Conservation (phyloP, 1,140 invertebrate genomes). For the Magallana gigas region DNA sequence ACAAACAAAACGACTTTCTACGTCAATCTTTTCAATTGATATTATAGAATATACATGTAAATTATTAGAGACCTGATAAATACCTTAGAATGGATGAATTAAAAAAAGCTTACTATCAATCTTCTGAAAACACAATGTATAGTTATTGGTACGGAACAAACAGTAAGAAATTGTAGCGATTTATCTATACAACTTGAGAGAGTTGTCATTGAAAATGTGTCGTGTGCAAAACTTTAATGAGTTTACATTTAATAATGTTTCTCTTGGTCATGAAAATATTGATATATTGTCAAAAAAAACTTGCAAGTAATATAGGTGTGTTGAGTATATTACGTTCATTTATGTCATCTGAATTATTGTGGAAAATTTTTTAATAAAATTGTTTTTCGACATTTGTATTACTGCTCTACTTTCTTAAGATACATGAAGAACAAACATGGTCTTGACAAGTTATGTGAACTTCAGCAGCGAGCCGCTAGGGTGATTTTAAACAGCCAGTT, state of each 20-base stretch:
- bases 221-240: constrained; percentile 19
- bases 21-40: no score
- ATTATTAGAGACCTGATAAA: no score
- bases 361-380: constrained; percentile 29
- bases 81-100: no score
- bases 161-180: not conserved
- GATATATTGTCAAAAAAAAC: constrained; percentile 25
- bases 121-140: no score
- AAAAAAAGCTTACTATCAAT: no score
- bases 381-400: constrained; percentile 40
- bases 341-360: constrained; percentile 4
- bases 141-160: not conserved
- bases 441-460: constrained; percentile 23
- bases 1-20: no score
- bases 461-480: not conserved
- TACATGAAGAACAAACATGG: constrained; percentile 12
- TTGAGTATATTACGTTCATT: constrained; percentile 6
- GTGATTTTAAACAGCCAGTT: not conserved
- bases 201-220: constrained; percentile 11
- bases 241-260: constrained; percentile 38
- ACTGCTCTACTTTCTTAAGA: constrained; percentile 16
- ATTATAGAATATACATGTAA: no score
- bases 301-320: constrained; percentile 38
- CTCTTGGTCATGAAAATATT: constrained; percentile 33
- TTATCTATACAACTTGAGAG: not conserved